These are phyloP conservation scores for Globodera rostochiensis DNA, from an alignment of 1,140 invertebrate genomes.

Conservation along the genomic window DNA sequence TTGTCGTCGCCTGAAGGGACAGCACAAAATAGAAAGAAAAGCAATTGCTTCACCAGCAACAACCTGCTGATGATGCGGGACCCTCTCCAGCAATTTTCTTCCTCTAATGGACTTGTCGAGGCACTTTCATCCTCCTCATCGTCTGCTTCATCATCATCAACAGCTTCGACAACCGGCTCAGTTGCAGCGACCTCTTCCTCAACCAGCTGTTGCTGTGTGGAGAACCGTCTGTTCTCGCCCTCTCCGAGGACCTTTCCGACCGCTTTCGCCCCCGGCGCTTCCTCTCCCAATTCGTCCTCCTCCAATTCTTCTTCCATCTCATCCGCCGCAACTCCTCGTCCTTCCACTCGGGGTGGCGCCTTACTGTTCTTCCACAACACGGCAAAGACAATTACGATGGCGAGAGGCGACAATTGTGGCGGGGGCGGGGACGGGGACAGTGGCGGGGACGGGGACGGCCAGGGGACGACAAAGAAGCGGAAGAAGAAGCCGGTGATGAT, in stretches of 20 bases:
- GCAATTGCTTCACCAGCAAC: not conserved
- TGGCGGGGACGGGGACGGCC: not conserved
- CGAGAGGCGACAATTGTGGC: not conserved
- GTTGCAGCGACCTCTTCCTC: not conserved
- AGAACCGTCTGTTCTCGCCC: constrained; percentile 4
- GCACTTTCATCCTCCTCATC: not conserved
- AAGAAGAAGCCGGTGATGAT: not conserved
- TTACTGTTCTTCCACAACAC: constrained; percentile 10
- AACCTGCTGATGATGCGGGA: not conserved
- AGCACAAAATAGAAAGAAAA: not conserved
- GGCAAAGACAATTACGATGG: not conserved
- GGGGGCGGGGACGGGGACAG: not conserved
- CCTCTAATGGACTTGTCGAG: not conserved
- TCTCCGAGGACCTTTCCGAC: not conserved
- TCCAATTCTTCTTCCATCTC: too few species aligned
- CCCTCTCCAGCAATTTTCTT: not conserved
- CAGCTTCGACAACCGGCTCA: too few species aligned
- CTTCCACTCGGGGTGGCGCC: not conserved
- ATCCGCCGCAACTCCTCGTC: not conserved
- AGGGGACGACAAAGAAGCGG: not conserved
- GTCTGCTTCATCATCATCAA: not conserved
- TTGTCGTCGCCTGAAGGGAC: too few species aligned
- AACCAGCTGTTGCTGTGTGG: not conserved
- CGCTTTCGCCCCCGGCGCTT: not conserved
- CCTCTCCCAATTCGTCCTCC: too few species aligned